phyloP scores from a whole-genome alignment of 2,888 invertebrate species.

The Palloptera scutellata region DNA sequence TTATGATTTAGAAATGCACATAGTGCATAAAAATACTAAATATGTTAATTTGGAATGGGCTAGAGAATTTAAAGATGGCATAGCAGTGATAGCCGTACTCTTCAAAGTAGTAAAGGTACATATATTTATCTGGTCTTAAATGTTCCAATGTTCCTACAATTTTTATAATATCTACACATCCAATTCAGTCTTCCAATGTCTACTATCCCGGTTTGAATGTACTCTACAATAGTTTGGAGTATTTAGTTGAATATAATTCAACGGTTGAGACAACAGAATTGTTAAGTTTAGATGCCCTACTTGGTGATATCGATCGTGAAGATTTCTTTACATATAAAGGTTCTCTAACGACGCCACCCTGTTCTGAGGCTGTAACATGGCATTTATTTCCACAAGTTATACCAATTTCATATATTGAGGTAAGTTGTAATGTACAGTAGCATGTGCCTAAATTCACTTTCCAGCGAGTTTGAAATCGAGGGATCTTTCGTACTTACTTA shows the following conservation, averaged over 20 bases:
- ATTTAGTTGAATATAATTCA: conserved; percentile 47
- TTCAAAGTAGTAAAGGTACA: conserved; percentile 66
- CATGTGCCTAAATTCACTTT: neutral
- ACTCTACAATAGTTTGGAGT: conserved; percentile 46
- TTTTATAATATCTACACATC: no score
- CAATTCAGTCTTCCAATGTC: conserved; percentile 42
- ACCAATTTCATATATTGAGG: conserved; percentile 60
- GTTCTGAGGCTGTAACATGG: conserved; percentile 77
- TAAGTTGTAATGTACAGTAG: conserved; percentile 30
- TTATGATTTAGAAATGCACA: conserved; percentile 71
- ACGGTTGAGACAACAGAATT: conserved; percentile 43
- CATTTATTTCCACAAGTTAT: conserved; percentile 71
- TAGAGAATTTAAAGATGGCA: conserved; percentile 66
- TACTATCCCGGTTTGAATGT: conserved; percentile 48
- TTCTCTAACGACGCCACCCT: conserved; percentile 78
- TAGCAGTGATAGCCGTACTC: conserved; percentile 72
- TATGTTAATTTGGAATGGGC: conserved; percentile 67
- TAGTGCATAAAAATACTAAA: conserved; percentile 72
- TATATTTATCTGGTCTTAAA: no score
- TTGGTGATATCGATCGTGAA: conserved; percentile 50
- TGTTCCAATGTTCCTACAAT: neutral
- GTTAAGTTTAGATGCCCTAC: conserved; percentile 50
- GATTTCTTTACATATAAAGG: conserved; percentile 65
- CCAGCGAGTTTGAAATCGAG: neutral
- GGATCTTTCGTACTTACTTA: neutral